Percentiles rank a stretch among this genome's conserved stretches.
phyloP scores from a whole-genome alignment of 2,797 vertebrate genomes.

The Discoglossus pictus region DNA sequence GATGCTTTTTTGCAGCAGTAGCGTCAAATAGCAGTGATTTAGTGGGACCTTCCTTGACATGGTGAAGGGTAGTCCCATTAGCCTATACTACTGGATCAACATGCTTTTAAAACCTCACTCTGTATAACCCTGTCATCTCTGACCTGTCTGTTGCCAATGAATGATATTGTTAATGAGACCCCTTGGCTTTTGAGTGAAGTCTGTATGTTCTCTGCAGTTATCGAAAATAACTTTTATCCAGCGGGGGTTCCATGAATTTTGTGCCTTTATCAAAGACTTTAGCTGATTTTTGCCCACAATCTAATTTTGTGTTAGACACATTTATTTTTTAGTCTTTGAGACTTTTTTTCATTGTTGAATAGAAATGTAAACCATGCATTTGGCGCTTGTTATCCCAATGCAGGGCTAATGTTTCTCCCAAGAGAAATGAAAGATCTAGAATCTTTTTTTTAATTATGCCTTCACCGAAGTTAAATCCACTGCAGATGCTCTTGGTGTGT shows the following conservation, averaged over 20 bases:
- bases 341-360: background rate
- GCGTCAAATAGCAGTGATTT: no score
- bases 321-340: conserved; percentile 1
- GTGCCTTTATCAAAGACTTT: conserved; percentile 36
- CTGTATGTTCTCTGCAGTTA: background rate
- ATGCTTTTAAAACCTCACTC: background rate
- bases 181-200: conserved; percentile 10
- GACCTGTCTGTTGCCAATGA: background rate
- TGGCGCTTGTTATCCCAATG: conserved; percentile 15
- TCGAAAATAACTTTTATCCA: conserved; percentile 7
- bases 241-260: conserved; percentile 23
- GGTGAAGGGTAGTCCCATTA: background rate
- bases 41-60: no score
- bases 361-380: conserved; percentile 2
- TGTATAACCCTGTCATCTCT: background rate
- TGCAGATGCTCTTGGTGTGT: conserved; percentile 9
- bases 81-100: no score
- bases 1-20: no score
- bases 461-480: background rate
- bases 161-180: background rate
- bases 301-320: conserved; percentile 19
- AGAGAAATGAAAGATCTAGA: background rate
- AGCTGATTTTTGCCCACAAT: background rate
- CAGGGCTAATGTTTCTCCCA: background rate
- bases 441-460: background rate